Evolutionary conservation across 1,140 invertebrate genomes (phyloP).

Genomic region (Zophobas morio): DNA sequence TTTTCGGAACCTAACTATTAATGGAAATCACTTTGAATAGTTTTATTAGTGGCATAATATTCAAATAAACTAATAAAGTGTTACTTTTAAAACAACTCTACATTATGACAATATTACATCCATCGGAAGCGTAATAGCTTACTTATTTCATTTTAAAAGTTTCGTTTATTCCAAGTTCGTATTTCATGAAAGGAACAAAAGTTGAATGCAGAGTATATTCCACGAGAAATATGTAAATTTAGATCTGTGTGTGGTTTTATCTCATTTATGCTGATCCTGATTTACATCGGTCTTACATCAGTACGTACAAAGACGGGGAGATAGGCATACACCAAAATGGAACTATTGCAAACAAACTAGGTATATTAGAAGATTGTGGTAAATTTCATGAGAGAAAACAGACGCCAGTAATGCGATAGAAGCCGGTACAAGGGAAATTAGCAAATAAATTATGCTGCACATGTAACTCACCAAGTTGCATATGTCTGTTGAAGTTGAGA

Average conservation of each 20-base stretch:
- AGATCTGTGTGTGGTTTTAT: slow-evolving; percentile 34
- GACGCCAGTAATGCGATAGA: slow-evolving; percentile 20
- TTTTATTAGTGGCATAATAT: slow-evolving; percentile 19
- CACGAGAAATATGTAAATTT: slow-evolving; percentile 38
- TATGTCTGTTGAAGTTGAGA: neutral
- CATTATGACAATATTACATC: neutral
- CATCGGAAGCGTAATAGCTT: too few relatives aligned
- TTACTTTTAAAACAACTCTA: slow-evolving; percentile 5
- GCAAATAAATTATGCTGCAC: slow-evolving; percentile 12
- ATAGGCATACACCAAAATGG: slow-evolving; percentile 7
- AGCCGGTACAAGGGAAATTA: slow-evolving; percentile 22
- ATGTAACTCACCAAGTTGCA: neutral
- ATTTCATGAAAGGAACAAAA: neutral
- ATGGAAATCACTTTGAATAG: slow-evolving; percentile 20
- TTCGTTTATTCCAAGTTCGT: neutral
- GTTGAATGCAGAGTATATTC: neutral
- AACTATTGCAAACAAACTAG: slow-evolving; percentile 37
- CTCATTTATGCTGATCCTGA: slow-evolving; percentile 42
- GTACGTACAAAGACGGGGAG: slow-evolving; percentile 10
- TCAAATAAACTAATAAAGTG: slow-evolving; percentile 21
- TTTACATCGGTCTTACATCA: slow-evolving; percentile 42
- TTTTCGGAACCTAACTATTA: slow-evolving; percentile 9
- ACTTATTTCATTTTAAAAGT: neutral
- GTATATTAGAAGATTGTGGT: slow-evolving; percentile 40
- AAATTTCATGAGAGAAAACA: slow-evolving; percentile 42